A percentile compares a stretch with the other conserved stretches of the same genome.
phyloP scores from a whole-genome alignment of 2,888 invertebrate species.

The Eupeodes luniger region DNA sequence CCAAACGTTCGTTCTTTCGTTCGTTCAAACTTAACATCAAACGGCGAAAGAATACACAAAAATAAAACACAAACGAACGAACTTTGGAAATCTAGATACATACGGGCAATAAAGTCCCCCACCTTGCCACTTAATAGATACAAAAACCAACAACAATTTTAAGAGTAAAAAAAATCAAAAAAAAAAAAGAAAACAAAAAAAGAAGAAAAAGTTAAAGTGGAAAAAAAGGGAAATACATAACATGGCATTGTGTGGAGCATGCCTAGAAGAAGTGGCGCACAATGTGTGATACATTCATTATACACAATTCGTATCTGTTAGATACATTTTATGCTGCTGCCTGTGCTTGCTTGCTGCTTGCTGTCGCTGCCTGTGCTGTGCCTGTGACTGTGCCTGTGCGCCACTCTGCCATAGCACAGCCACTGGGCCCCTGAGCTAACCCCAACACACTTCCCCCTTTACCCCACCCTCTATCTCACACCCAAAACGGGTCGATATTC shows the following conservation, averaged over 20 bases:
- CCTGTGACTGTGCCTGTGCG: conserved; percentile 9
- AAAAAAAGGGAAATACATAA: conserved; percentile 54
- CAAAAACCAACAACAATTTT: conserved; percentile 44
- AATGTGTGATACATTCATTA: conserved; percentile 70
- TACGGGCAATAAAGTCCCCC: conserved; percentile 63
- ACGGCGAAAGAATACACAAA: conserved; percentile 33
- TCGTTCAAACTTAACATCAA: conserved; percentile 63
- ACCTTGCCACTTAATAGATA: conserved; percentile 72
- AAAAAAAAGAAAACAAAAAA: conserved; percentile 11
- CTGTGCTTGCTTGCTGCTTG: neutral
- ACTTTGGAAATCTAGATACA: conserved; percentile 73
- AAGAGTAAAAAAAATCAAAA: neutral
- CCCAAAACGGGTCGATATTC: conserved; percentile 70
- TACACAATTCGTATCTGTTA: conserved; percentile 73
- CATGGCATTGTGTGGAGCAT: conserved; percentile 71
- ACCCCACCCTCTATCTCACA: neutral
- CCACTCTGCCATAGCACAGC: conserved; percentile 2
- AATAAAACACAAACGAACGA: conserved; percentile 21
- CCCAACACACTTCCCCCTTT: neutral
- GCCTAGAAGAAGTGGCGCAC: conserved; percentile 76
- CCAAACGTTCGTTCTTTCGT: conserved; percentile 14
- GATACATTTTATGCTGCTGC: conserved; percentile 67
- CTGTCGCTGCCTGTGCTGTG: too few species aligned
- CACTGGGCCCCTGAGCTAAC: neutral
- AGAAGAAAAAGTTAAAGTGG: conserved; percentile 42